These are phyloP conservation scores for Avahi laniger DNA, from an alignment of 2,797 vertebrate genomes.

Conservation along the genomic window DNA sequence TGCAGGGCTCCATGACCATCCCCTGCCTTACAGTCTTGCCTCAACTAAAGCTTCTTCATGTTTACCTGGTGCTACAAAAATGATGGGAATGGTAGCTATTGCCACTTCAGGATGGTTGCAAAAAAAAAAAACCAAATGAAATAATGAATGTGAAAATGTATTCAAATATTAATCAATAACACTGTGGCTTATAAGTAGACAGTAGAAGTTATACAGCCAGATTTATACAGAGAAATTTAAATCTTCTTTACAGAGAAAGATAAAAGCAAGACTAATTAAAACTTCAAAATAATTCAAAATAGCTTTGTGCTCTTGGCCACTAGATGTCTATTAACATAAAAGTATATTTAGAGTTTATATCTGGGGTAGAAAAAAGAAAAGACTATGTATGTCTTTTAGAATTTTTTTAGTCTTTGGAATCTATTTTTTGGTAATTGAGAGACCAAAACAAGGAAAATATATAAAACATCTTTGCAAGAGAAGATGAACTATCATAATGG, in stretches of 20 bases:
- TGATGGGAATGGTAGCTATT: not conserved
- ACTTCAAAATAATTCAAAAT: not conserved
- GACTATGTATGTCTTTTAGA: not conserved
- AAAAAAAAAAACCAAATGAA: not conserved
- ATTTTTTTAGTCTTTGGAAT: not conserved
- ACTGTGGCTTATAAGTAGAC: not conserved
- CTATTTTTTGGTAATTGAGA: not conserved
- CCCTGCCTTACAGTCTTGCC: rapidly evolving
- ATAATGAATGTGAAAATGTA: not conserved
- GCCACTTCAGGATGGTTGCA: not conserved
- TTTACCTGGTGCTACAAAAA: not conserved
- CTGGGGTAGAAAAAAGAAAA: not conserved
- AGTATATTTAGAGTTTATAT: not conserved
- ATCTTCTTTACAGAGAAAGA: not conserved
- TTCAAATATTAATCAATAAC: not conserved
- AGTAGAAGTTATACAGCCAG: not conserved
- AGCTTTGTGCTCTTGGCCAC: not conserved
- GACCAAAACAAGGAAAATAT: not conserved
- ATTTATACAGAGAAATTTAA: not conserved
- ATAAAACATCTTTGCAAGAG: not conserved
- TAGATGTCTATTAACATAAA: not conserved
- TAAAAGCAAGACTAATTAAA: not conserved
- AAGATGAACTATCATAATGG: not conserved
- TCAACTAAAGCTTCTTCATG: rapidly evolving
- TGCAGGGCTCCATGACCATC: not conserved